phyloP scores from a whole-genome alignment of 2,797 vertebrate genomes.

The Australoheros facetus region DNA sequence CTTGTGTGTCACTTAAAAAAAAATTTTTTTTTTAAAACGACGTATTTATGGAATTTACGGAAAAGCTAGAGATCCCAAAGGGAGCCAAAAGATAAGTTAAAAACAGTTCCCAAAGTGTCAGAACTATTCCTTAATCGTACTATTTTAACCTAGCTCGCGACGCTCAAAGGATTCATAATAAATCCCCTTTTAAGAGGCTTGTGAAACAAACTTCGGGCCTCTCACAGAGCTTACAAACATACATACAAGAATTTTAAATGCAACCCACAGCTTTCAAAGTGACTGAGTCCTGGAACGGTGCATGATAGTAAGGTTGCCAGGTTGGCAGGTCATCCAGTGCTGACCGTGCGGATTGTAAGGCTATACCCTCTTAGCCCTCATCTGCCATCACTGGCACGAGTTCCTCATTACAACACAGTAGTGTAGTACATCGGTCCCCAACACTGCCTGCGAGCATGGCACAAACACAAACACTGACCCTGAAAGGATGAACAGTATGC shows the following conservation, averaged over 20 bases:
- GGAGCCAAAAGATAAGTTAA: not conserved
- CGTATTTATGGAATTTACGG: too few species aligned
- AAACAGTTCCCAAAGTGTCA: not conserved
- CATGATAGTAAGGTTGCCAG: constrained; percentile 32
- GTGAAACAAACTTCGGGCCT: not conserved
- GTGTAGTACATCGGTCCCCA: constrained; percentile 15
- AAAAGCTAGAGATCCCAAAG: not conserved
- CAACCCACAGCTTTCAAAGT: constrained; percentile 15
- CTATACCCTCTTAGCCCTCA: constrained; percentile 60
- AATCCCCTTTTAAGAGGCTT: not conserved
- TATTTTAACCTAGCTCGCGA: not conserved
- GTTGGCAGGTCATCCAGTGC: constrained; percentile 66
- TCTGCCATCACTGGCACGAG: constrained; percentile 68
- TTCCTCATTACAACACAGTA: constrained; percentile 25
- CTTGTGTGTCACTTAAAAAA: not conserved
- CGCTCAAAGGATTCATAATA: not conserved
- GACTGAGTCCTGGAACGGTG: not conserved
- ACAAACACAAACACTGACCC: constrained; percentile 32
- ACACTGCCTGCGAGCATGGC: constrained; percentile 46
- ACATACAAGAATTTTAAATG: constrained; percentile 26
- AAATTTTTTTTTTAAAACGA: too few species aligned
- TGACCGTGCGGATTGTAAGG: constrained; percentile 52
- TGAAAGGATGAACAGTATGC: constrained; percentile 42
- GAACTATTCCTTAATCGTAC: not conserved
- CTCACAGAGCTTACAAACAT: constrained; percentile 8